Percentiles rank a stretch among this genome's conserved stretches.
These are phyloP conservation scores for Plebejus melissa DNA, from an alignment of 2,888 invertebrate species.

Conservation along the genomic window DNA sequence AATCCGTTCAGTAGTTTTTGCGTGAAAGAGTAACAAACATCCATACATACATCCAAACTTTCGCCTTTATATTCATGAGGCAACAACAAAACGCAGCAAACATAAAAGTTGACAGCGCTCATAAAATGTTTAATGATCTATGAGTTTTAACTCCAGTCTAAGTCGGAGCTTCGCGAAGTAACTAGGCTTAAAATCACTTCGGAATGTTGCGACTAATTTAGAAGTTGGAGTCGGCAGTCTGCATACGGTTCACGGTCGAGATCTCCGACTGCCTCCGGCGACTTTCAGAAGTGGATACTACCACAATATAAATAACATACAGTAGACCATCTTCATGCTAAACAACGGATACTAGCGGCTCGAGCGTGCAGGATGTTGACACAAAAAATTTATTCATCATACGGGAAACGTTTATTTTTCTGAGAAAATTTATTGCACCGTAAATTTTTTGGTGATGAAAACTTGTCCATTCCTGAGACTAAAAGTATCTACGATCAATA, in stretches of 20 bases:
- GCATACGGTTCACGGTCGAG: conserved; percentile 31
- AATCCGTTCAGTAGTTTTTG: too few species aligned
- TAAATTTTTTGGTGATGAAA: too few species aligned
- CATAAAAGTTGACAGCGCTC: neutral
- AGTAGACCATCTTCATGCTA: neutral
- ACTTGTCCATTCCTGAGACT: too few species aligned
- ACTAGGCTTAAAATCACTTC: conserved; percentile 10
- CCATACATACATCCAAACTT: too few species aligned
- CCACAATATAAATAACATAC: neutral
- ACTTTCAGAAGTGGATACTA: conserved; percentile 29
- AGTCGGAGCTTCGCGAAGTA: neutral
- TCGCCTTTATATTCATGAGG: neutral
- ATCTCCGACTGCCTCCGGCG: conserved; percentile 28
- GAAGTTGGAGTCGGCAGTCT: conserved; percentile 21
- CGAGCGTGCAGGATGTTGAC: too few species aligned
- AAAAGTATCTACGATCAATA: too few species aligned
- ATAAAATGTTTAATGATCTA: neutral
- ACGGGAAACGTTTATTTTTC: neutral
- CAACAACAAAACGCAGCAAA: neutral
- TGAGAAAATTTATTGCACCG: neutral
- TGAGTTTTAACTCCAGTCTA: neutral
- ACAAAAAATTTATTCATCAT: too few species aligned
- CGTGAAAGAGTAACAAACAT: too few species aligned
- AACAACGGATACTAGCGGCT: neutral
- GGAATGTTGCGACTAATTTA: conserved; percentile 17